Base-by-base conservation (phyloP, 2,888 invertebrate species). In the Euzetes globulus region DNA sequence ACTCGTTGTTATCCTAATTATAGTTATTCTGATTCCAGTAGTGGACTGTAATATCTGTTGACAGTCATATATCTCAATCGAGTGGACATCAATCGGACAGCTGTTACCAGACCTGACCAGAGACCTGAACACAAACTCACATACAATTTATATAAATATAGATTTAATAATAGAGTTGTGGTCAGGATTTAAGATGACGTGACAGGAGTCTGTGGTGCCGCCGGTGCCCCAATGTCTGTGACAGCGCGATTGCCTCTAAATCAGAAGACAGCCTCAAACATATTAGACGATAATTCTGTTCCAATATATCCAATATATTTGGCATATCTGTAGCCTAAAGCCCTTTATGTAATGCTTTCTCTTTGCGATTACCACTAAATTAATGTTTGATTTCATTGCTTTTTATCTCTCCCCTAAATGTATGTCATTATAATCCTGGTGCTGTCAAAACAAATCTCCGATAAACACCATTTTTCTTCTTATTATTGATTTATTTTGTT, bases 51-150 rank as follows among this genome's bases (percentile, higher is more conserved):
- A 55, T 55, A n/a, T 55, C 6, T 55, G 55, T 50, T 13, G 60
- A 60, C 29, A 60, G 60, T 13, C 15, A 60, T 60, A 60, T 60
- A 29, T 60, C 60, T 60, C 29, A 60, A 60, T 60, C 29, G 15
- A n/a, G 6, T 60, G 60, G 60, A 27, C 60, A 60, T 60, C 60
- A 25, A 60, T 60, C 9, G 60, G 60, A 60, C 60, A 60, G 60
- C 29, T 60, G 60, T 60, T 33, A 33, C 33, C 33, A 33, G 33
- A 6, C 33, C 33, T 33, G 9, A 4, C 4, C 33, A 33, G 5
- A 33, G 9, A 33, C n/a, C n/a, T 33, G 9, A 4, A 33, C 33
- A 33, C 33, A 33, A 33, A 33, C 9, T 33, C 33, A 9, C 60
- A 27, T 60, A 27, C 9, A n/a, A 7, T 60, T 9, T 60, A 29